phyloP scores from a whole-genome alignment of 2,113 vertebrate species.

The Amblyornis subalaris region DNA sequence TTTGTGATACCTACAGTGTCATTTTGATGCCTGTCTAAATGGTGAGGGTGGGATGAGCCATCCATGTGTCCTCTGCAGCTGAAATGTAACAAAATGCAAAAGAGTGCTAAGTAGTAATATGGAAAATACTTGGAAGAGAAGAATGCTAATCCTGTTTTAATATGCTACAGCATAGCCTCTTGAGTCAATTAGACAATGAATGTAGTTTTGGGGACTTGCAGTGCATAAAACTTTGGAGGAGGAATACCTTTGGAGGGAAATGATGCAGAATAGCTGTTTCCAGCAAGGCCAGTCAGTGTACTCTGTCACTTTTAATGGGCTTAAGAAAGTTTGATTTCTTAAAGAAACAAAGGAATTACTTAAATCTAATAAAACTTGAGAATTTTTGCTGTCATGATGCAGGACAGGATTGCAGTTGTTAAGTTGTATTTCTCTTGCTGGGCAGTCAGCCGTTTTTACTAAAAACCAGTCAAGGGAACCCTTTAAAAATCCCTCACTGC shows the following conservation, averaged over 20 bases:
- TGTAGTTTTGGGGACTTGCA: not conserved
- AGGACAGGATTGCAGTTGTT: conserved; percentile 16
- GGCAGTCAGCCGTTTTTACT: not conserved
- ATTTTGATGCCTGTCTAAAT: not conserved
- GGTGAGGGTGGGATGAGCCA: not conserved
- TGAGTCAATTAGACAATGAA: not conserved
- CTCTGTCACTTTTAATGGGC: not conserved
- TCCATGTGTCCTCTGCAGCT: not conserved
- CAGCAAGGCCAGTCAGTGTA: not conserved
- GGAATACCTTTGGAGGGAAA: not conserved
- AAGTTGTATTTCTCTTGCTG: conserved; percentile 26
- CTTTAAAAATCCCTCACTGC: conserved; percentile 3
- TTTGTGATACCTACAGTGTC: not conserved
- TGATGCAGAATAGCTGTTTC: not conserved
- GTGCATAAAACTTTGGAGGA: not conserved
- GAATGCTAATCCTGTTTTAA: not conserved
- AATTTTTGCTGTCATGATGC: conserved; percentile 19
- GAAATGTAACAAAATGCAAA: not conserved
- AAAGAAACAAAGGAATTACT: conserved; percentile 29
- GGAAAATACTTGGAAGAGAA: not conserved
- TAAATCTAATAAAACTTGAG: conserved; percentile 34
- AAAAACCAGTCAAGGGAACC: conserved; percentile 7
- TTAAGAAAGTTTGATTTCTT: not conserved
- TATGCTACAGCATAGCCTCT: not conserved
- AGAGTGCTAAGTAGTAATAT: not conserved